These are phyloP conservation scores for Rhinophrynus dorsalis DNA, from an alignment of 2,797 vertebrate species.

Conservation along the genomic window DNA sequence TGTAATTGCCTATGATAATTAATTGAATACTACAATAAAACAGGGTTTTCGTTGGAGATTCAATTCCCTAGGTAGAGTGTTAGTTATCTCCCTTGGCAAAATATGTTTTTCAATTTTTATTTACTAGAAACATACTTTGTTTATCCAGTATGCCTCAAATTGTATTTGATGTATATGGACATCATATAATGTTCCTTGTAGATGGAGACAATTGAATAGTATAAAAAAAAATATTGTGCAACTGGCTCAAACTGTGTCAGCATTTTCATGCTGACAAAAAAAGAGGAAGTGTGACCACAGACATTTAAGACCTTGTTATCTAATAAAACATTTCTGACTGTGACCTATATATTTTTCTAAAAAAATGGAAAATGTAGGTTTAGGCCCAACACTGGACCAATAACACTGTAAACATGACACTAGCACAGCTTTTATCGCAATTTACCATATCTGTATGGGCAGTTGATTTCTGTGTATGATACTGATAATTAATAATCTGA, in stretches of 20 bases:
- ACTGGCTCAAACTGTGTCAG: not conserved
- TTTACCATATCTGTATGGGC: not conserved
- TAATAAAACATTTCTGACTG: not conserved
- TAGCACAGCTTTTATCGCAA: not conserved
- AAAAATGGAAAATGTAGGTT: constrained; percentile 4
- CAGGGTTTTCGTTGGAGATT: no score
- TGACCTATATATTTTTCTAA: not conserved
- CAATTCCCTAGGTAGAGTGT: no score
- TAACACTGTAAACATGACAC: not conserved
- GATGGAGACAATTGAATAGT: no score
- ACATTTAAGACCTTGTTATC: not conserved
- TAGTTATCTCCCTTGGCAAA: no score
- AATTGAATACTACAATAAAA: no score
- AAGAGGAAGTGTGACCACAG: not conserved
- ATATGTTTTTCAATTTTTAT: no score
- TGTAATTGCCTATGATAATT: no score
- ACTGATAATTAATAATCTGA: constrained; percentile 9
- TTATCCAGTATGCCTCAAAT: no score
- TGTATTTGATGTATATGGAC: no score
- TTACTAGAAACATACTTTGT: no score
- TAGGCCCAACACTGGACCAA: not conserved
- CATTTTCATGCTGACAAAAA: not conserved
- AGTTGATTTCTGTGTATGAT: constrained; percentile 5
- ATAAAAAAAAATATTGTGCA: no score
- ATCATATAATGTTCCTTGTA: no score